Evolutionary conservation across 1,140 invertebrate genomes (phyloP), one percentile per base, ranked within the genome.

Genomic region (Lineus longissimus): DNA sequence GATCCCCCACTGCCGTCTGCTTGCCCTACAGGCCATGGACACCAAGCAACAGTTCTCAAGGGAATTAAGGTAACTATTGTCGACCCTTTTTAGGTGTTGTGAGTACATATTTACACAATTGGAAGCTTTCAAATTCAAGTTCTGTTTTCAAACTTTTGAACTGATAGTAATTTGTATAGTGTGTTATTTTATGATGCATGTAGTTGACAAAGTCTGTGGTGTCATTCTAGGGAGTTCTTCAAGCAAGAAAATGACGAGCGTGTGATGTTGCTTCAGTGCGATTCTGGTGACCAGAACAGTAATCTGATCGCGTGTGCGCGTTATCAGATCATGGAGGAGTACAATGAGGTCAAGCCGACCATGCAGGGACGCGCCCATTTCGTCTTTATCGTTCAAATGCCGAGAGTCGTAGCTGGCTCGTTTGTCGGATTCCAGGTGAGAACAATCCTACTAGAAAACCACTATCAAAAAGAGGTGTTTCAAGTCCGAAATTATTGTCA

Each of bases 181-280:
- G n/a, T n/a, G n/a, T n/a, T n/a, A n/a, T n/a, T n/a, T n/a, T n/a
- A n/a, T n/a, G n/a, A n/a, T n/a, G n/a, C n/a, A n/a, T n/a, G n/a
- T n/a, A n/a, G n/a, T n/a, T n/a, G n/a, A n/a, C n/a, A n/a, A n/a
- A n/a, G n/a, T n/a, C n/a, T n/a, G n/a, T n/a, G n/a, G n/a, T n/a
- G n/a, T n/a, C n/a, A n/a, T n/a, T n/a, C 1, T 64, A 73, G 73
- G 57, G 45, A 59, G 2, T 68, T 67, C 63, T 67, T 74, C 43
- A 60, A 70, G 29, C 47, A 62, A 17, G 13, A 30, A 2, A 59
- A 31, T 17, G 65, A 65, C 1, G 54, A 58, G 15, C 62, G 60
- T n/a, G 45, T 80, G 15, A 55, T 80, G 31, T 58, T 80, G 23
- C 59, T 80, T 27, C 77, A 78, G 51, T 75, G 75, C 69, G 76